A percentile compares a stretch with the other conserved stretches of the same genome.
Conservation (phyloP, 2,888 invertebrate genomes). For the Ophioninae sp. region DNA sequence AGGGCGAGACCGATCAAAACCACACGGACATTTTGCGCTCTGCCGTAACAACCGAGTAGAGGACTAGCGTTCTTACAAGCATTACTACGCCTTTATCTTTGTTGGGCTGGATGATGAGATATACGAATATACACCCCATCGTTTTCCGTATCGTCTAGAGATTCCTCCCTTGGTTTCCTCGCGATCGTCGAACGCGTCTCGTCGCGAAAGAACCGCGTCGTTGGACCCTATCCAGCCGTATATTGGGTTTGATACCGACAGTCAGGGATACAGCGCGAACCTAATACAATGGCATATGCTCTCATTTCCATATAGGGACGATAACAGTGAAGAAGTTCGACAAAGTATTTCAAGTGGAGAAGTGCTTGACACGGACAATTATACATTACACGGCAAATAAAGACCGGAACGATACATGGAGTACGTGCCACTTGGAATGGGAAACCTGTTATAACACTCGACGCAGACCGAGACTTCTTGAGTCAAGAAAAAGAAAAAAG, state of each 20-base stretch:
- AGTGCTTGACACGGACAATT: slow-evolving; percentile 38
- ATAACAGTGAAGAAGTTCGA: slow-evolving; percentile 14
- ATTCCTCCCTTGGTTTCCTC: slow-evolving; percentile 10
- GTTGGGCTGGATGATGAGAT: slow-evolving; percentile 60
- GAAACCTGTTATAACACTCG: slow-evolving; percentile 39
- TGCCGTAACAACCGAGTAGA: slow-evolving; percentile 61
- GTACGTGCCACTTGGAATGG: slow-evolving; percentile 48
- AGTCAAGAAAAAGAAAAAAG: slow-evolving; percentile 6
- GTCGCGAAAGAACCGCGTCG: slow-evolving; percentile 48
- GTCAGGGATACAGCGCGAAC: not conserved
- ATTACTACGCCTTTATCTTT: slow-evolving; percentile 62
- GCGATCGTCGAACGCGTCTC: slow-evolving; percentile 29
- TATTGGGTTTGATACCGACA: slow-evolving; percentile 4
- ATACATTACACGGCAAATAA: slow-evolving; percentile 44
- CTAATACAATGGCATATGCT: slow-evolving; percentile 9
- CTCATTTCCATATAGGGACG: slow-evolving; percentile 39
- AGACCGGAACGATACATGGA: slow-evolving; percentile 25
- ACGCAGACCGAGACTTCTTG: slow-evolving; percentile 1
- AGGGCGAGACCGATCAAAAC: slow-evolving; percentile 61
- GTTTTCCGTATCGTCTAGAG: slow-evolving; percentile 11
- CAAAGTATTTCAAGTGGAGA: slow-evolving; percentile 26
- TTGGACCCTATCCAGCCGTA: too few species aligned
- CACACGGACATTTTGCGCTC: slow-evolving; percentile 60
- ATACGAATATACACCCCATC: slow-evolving; percentile 38
- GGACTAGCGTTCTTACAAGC: slow-evolving; percentile 58